phyloP scores from a whole-genome alignment of 2,888 invertebrate genomes.

The Dynastes grantii region DNA sequence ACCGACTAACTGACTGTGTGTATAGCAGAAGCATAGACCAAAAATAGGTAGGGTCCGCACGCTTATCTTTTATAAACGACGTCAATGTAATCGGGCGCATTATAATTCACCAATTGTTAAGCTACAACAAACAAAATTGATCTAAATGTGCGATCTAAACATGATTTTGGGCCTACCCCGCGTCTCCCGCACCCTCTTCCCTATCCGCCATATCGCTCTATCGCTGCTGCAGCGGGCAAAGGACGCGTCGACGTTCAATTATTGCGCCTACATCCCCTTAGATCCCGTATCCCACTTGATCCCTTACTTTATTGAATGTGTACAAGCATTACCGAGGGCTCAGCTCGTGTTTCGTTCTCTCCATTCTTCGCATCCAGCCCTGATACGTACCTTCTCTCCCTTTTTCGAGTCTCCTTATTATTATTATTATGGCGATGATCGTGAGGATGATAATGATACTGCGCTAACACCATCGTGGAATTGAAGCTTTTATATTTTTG shows the following conservation, averaged over 20 bases:
- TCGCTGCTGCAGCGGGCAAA: constrained; percentile 24
- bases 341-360: constrained; percentile 34
- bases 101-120: constrained; percentile 70
- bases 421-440: constrained; percentile 31
- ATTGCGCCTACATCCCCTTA: constrained; percentile 67
- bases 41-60: constrained; percentile 43
- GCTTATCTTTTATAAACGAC: constrained; percentile 66
- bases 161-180: constrained; percentile 65
- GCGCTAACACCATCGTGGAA: background rate
- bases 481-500: background rate
- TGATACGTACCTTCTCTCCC: constrained; percentile 30
- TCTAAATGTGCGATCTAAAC: constrained; percentile 71
- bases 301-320: constrained; percentile 53
- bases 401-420: constrained; percentile 22
- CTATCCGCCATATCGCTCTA: too few species aligned
- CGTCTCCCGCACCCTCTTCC: background rate
- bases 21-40: constrained; percentile 12
- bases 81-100: constrained; percentile 66
- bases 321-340: constrained; percentile 49
- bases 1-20: background rate
- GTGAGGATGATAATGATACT: background rate
- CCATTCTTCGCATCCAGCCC: background rate
- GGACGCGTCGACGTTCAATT: constrained; percentile 68
- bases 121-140: constrained; percentile 71
- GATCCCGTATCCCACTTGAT: constrained; percentile 65